Evolutionary conservation across 2,888 invertebrate genomes (phyloP), one percentile per base, ranked within the genome.

Genomic region (Heliconius hortense): DNA sequence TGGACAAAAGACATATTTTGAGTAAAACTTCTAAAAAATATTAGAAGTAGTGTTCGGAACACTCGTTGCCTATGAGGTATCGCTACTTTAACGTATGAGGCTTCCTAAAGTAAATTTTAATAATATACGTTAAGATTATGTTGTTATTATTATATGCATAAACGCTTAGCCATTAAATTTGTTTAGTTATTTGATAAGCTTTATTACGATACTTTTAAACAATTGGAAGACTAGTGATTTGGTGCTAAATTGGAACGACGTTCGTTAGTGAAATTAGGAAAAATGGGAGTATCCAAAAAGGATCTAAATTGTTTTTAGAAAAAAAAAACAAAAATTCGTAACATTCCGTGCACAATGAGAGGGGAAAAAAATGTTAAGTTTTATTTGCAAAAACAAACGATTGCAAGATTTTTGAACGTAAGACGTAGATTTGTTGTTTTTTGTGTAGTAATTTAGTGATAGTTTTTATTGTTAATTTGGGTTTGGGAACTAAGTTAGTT

Each of bases 171-270:
- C 89, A 89, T 88, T 92, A 90, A 84, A 82, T 86, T 86, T 87
- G 89, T 92, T 92, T 90, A 91, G 88, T 91, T 92, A 89, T 85
- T 88, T 88, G 84, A 84, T 92, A 92, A 89, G 93, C 92, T 92
- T 92, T 90, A 91, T 91, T 89, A 87, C 88, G 83, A 89, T 90
- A 89, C 82, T 88, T 89, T 89, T 87, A 88, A 89, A 86, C 85
- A 90, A 92, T 93, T 92, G 93, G 93, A 93, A 93, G 94, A 93
- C 93, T 93, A 90, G 90, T 83, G 90, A 89, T 92, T 92, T 93
- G 94, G 94, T 93, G 93, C 93, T 93, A 93, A 92, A 93, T 90
- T 90, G 90, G 89, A 89, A 89, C 86, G 89, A 88, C 84, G 88
- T 90, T 89, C 87, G 88, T 83, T 86, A 86, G 72, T 74, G 35